Conservation (phyloP, 2,797 vertebrate genomes). For the Myripristis murdjan region DNA sequence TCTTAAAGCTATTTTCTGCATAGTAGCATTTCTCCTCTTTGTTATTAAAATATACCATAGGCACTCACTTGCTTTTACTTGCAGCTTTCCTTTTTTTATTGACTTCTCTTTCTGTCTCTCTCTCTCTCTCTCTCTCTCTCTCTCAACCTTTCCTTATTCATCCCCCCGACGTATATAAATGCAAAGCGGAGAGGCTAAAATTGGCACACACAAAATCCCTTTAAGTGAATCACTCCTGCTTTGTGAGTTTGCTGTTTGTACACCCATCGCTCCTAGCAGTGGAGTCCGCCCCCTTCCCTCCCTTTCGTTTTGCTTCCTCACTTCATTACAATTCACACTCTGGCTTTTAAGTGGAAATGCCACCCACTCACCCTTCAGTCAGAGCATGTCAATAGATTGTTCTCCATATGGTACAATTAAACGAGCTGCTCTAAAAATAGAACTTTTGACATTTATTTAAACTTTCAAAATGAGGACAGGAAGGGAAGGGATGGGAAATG, state of each 20-base stretch:
- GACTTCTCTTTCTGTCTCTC: not conserved
- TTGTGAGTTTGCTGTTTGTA: slow-evolving; percentile 69
- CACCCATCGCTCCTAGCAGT: slow-evolving; percentile 58
- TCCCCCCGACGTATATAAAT: slow-evolving; percentile 57
- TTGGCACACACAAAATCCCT: slow-evolving; percentile 72
- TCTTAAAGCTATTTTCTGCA: not conserved
- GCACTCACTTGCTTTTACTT: slow-evolving; percentile 2
- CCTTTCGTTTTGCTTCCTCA: slow-evolving; percentile 62
- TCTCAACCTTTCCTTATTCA: slow-evolving; percentile 50
- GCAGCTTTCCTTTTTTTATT: slow-evolving; percentile 5
- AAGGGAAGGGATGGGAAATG: slow-evolving; percentile 30
- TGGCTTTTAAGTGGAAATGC: slow-evolving; percentile 80
- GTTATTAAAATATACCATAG: not conserved
- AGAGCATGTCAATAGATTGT: slow-evolving; percentile 70
- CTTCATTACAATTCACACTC: slow-evolving; percentile 77
- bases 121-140: not conserved
- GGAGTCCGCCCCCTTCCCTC: slow-evolving; percentile 40
- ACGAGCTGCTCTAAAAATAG: slow-evolving; percentile 68
- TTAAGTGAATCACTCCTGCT: slow-evolving; percentile 77
- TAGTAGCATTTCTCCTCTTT: not conserved
- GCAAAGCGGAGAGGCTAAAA: slow-evolving; percentile 72
- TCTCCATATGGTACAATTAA: slow-evolving; percentile 68
- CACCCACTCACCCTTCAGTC: slow-evolving; percentile 73
- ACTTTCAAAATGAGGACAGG: slow-evolving; percentile 58
- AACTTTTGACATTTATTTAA: slow-evolving; percentile 66